Evolutionary conservation across 1,140 invertebrate genomes (phyloP), one percentile per base, ranked within the genome.

Genomic region (Ephestia elutella): DNA sequence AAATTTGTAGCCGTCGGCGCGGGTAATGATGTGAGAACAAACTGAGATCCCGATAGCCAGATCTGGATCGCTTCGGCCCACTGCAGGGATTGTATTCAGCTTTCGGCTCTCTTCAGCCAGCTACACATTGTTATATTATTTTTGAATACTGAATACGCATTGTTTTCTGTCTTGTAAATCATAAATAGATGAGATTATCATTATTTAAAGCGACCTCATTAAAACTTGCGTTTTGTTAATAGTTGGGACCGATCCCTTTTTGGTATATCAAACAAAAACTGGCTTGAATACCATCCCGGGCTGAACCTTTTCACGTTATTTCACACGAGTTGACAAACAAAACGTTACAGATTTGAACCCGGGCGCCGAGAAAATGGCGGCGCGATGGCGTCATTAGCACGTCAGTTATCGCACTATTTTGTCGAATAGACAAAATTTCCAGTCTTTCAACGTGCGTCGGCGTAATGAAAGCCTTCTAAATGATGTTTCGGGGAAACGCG

Each of bases 1-100:
- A 88, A 88, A 86, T 88, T 86, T 88, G 86, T 88, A 86, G 82
- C 83, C 86, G 86, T 86, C 86, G 86, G 86, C 86, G 86, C 82
- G 86, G 86, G 83, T 88, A 88, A 88, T 88, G 86, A 88, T 88
- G 86, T 88, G 86, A 88, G 86, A 88, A 88, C 86, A 88, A 85
- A 84, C 85, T 82, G 78, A 84, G 83, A 86, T 85, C 78, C 79
- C 75, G 85, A 87, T 87, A 86, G 85, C 82, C 78, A 68, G 80
- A 83, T 83, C 80, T 73, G 79, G 81, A 83, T 85, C 82, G 76
- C 76, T 74, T 70, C 65, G 68, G 72, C 66, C 69, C 71, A 74
- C 71, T 74, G 71, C 62, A 57, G 62, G 71, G 66, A 73, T 73
- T 73, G 73, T 71, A 70, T 73, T 75, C 73, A 68, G 63, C 68